Percentiles rank a stretch among this genome's conserved stretches.
Conservation (phyloP, 1,140 invertebrate species). For the Chelonus insularis region DNA sequence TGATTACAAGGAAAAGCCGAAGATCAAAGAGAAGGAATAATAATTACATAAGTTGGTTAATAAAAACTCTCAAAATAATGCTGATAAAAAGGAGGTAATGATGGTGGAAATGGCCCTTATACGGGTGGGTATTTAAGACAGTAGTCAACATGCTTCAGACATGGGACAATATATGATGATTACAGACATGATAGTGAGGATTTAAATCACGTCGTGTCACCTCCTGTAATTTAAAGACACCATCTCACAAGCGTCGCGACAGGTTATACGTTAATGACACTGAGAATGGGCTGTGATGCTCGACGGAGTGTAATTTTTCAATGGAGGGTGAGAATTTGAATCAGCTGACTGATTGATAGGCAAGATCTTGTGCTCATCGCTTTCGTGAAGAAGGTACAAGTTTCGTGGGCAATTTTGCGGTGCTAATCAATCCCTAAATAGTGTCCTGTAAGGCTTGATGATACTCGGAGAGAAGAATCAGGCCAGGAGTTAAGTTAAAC, state of each 20-base stretch:
- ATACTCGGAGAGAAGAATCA: neutral
- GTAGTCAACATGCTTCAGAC: slow-evolving; percentile 19
- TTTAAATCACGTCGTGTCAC: slow-evolving; percentile 33
- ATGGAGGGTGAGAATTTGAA: too few relatives aligned
- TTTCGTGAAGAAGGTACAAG: neutral
- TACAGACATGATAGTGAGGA: slow-evolving; percentile 30
- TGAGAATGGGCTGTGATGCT: slow-evolving; percentile 17
- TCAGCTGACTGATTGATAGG: slow-evolving; percentile 9
- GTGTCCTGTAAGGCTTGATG: too few relatives aligned
- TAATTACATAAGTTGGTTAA: neutral
- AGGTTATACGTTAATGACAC: slow-evolving; percentile 32
- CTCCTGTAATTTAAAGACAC: slow-evolving; percentile 31
- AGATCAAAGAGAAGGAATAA: neutral
- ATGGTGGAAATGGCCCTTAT: slow-evolving; percentile 8
- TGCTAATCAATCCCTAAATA: slow-evolving; percentile 8
- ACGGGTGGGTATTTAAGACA: slow-evolving; percentile 23
- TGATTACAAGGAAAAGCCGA: neutral
- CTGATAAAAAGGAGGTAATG: slow-evolving; percentile 1
- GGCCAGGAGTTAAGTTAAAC: neutral
- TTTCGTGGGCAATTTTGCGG: slow-evolving; percentile 3
- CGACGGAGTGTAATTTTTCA: slow-evolving; percentile 14
- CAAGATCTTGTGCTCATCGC: neutral
- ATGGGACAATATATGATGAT: slow-evolving; percentile 33
- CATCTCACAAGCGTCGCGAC: slow-evolving; percentile 19
- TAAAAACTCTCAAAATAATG: neutral